Conservation (phyloP, 2,797 vertebrate species). For the Triplophysa bombifrons region DNA sequence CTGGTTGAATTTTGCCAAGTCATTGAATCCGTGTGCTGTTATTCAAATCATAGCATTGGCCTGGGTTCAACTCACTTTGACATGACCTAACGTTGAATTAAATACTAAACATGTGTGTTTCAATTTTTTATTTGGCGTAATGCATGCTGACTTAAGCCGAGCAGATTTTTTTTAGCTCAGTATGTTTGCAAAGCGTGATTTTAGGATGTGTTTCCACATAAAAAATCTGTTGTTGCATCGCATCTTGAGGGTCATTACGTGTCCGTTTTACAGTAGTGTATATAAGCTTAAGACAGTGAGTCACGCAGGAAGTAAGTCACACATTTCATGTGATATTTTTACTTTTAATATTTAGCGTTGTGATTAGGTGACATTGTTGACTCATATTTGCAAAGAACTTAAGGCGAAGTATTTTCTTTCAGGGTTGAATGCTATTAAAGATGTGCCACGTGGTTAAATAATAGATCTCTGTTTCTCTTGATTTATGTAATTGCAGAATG, state of each 20-base stretch:
- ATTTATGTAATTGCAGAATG: neutral
- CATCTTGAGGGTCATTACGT: neutral
- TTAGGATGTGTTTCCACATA: neutral
- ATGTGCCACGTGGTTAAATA: neutral
- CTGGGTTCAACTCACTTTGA: neutral
- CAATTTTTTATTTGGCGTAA: neutral
- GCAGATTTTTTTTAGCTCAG: neutral
- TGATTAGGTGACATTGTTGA: conserved; percentile 4
- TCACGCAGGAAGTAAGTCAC: conserved; percentile 2
- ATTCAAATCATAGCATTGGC: conserved; percentile 17
- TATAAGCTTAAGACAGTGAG: neutral
- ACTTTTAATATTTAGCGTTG: neutral
- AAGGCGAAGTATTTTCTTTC: neutral
- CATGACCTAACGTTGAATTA: no score
- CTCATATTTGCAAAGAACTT: conserved; percentile 7
- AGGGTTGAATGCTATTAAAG: neutral
- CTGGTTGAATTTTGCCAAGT: conserved; percentile 35
- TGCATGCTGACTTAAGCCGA: no score
- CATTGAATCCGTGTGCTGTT: conserved; percentile 7
- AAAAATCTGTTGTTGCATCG: neutral
- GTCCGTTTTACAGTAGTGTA: neutral
- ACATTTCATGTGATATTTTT: conserved; percentile 20
- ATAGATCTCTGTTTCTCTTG: neutral
- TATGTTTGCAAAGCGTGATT: neutral
- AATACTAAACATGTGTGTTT: neutral